Conservation (phyloP, 1,140 invertebrate species). For the Psix sp. region DNA sequence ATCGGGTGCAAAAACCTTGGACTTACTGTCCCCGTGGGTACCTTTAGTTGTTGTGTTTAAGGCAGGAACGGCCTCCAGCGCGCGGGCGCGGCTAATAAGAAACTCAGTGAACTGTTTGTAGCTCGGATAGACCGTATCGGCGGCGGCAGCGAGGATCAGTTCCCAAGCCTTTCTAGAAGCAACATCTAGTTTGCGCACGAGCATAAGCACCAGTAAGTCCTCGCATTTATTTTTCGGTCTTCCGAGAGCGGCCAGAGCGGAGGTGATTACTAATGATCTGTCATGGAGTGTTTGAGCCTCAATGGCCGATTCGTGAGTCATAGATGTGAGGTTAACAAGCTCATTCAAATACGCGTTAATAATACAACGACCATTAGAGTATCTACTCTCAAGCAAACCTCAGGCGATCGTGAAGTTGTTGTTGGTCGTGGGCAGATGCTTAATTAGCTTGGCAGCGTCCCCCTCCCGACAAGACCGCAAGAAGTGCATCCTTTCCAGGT, state of each 20-base stretch:
- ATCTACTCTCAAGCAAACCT: neutral
- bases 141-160: neutral
- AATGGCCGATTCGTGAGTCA: neutral
- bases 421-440: neutral
- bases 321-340: neutral
- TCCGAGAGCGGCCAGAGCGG: neutral
- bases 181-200: neutral
- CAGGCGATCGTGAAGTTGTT: neutral
- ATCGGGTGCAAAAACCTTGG: no score
- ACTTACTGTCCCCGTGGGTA: no score
- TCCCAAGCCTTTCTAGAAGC: slow-evolving; percentile 2
- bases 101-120: neutral
- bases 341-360: neutral
- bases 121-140: neutral
- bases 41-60: no score
- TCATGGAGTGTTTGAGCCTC: neutral
- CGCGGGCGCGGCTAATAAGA: neutral
- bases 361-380: neutral
- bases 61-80: neutral
- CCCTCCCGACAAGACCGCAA: neutral
- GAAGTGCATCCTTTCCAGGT: neutral
- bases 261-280: no score
- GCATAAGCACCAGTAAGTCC: neutral
- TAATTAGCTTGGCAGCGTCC: neutral
- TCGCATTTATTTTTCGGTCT: neutral